phyloP scores from a whole-genome alignment of 2,888 invertebrate species.

The Willowsia nigromaculata region DNA sequence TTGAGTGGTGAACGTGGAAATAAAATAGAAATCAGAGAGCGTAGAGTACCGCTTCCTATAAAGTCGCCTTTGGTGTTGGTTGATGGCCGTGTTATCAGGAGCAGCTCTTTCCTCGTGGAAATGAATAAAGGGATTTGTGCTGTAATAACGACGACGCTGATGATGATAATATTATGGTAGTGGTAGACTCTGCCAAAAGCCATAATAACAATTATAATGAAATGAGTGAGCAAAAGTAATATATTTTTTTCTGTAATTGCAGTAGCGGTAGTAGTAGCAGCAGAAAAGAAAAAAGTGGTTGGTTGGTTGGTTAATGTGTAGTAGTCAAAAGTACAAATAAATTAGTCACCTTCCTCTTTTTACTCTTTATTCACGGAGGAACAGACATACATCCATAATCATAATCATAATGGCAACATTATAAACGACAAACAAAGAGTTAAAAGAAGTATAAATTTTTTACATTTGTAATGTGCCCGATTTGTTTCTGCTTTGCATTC shows the following conservation, averaged over 20 bases:
- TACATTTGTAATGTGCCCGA: constrained; percentile 17
- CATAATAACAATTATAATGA: constrained; percentile 61
- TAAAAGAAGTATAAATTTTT: constrained; percentile 23
- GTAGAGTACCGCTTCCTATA: constrained; percentile 7
- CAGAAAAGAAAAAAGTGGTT: background rate
- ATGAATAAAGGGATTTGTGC: constrained; percentile 26
- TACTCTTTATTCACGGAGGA: background rate
- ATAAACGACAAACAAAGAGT: constrained; percentile 38
- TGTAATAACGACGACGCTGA: background rate
- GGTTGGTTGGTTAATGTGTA: background rate
- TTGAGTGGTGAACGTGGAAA: constrained; percentile 16
- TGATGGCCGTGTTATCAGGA: constrained; percentile 1
- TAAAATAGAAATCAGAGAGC: constrained; percentile 35
- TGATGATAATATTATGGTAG: constrained; percentile 18
- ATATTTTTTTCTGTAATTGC: constrained; percentile 22
- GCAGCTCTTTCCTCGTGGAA: background rate
- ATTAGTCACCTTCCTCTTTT: constrained; percentile 39
- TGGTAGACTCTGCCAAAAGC: constrained; percentile 34
- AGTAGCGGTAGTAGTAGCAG: background rate
- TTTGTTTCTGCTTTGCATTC: constrained; percentile 48
- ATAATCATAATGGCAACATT: constrained; percentile 20
- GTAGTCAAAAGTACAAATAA: constrained; percentile 27
- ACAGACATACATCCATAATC: constrained; percentile 7
- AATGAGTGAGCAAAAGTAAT: constrained; percentile 44
- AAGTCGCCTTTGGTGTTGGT: background rate